A percentile compares a stretch with the other conserved stretches of the same genome.
Conservation (phyloP, 64 coral and sea anemone species). For the Catalaphyllia jardinei region DNA sequence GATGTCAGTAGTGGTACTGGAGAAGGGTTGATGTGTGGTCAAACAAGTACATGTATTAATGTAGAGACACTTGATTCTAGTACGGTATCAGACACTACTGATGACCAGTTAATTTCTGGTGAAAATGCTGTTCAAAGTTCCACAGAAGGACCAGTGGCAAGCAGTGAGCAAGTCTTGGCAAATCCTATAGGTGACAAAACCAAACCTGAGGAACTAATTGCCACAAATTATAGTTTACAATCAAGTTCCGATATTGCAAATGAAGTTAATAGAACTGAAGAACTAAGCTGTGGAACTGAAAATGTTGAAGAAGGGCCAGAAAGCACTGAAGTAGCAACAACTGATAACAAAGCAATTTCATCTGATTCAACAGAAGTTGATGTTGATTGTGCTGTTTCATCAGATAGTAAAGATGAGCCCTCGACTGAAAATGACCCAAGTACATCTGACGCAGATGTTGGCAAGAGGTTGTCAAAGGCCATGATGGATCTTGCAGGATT, state of each 20-base stretch:
- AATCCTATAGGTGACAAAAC: background rate
- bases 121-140: background rate
- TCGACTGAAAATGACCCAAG: background rate
- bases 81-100: background rate
- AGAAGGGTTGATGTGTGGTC: background rate
- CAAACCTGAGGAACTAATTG: background rate
- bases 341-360: background rate
- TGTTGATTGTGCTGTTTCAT: background rate
- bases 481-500: constrained; percentile 7
- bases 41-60: background rate
- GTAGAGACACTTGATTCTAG: background rate
- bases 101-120: background rate
- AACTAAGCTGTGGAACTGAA: background rate
- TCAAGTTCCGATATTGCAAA: background rate
- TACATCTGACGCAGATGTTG: background rate
- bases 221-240: background rate
- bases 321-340: background rate
- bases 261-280: background rate
- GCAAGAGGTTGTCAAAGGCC: background rate
- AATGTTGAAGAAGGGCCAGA: background rate
- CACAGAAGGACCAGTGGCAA: background rate
- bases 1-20: background rate
- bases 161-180: background rate
- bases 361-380: background rate
- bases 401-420: background rate